Conservation (phyloP, 2,888 invertebrate genomes). For the Cantharis lateralis region DNA sequence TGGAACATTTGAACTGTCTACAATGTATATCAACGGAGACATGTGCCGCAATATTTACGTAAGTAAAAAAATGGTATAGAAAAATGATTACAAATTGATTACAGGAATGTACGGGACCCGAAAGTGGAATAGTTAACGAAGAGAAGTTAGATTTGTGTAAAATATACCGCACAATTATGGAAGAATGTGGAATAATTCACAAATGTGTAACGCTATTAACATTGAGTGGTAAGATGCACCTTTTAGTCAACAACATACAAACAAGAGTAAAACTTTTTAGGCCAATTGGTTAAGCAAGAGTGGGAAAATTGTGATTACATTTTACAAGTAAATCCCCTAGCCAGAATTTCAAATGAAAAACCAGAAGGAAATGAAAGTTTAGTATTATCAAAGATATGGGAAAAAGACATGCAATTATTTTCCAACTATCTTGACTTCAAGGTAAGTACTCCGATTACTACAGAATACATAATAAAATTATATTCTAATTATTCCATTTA, state of each 20-base stretch:
- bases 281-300: constrained; percentile 65
- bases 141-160: constrained; percentile 61
- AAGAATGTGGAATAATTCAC: constrained; percentile 60
- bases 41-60: constrained; percentile 67
- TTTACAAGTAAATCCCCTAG: constrained; percentile 63
- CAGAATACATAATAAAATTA: too few relatives aligned
- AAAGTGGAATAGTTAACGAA: constrained; percentile 60
- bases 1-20: constrained; percentile 62
- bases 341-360: constrained; percentile 44
- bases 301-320: constrained; percentile 64
- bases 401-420: constrained; percentile 63
- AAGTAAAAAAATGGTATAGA: constrained; percentile 42
- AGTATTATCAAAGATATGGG: constrained; percentile 60
- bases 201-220: constrained; percentile 62
- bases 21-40: constrained; percentile 64
- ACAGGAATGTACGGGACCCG: constrained; percentile 61
- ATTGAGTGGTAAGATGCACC: constrained; percentile 55
- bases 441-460: too few relatives aligned
- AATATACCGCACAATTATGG: constrained; percentile 63
- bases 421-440: constrained; percentile 67
- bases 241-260: background rate
- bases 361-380: constrained; percentile 51
- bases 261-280: constrained; percentile 40
- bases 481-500: too few relatives aligned
- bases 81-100: background rate